These are phyloP conservation scores for Drosophila greeni DNA, from an alignment of 2,888 invertebrate genomes.

Conservation along the genomic window DNA sequence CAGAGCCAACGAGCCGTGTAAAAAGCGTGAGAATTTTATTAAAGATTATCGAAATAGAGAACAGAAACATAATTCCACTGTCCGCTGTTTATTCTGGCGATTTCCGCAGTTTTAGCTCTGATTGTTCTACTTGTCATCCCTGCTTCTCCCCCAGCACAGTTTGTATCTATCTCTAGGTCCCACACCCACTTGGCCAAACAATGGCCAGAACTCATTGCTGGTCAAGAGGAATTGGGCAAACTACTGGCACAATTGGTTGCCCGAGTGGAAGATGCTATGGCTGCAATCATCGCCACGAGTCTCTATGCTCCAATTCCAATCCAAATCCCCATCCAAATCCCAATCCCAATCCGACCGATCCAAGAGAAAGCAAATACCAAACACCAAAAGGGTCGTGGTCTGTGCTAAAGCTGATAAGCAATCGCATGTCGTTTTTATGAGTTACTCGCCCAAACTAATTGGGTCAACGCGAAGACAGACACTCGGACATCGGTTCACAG, in stretches of 20 bases:
- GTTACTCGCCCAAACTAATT: conserved; percentile 63
- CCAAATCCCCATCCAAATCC: conserved; percentile 12
- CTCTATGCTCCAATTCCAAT: conserved; percentile 28
- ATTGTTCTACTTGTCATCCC: conserved; percentile 66
- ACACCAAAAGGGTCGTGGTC: conserved; percentile 49
- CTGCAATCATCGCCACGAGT: conserved; percentile 12
- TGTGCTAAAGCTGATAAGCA: conserved; percentile 38
- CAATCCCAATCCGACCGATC: conserved; percentile 14
- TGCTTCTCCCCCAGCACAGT: conserved; percentile 7
- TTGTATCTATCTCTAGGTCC: conserved; percentile 10
- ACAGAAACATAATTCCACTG: conserved; percentile 23
- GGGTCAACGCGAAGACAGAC: conserved; percentile 51
- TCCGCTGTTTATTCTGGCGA: conserved; percentile 59
- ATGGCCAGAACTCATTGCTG: conserved; percentile 16
- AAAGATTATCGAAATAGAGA: conserved; percentile 57
- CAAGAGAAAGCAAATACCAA: conserved; percentile 19
- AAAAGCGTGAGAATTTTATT: conserved; percentile 75
- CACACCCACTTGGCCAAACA: conserved; percentile 31
- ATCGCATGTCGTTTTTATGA: conserved; percentile 65
- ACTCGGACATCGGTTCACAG: conserved; percentile 7
- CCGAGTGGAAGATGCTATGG: conserved; percentile 16
- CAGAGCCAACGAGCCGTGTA: conserved; percentile 73
- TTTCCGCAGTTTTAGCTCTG: conserved; percentile 66
- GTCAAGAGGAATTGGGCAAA: conserved; percentile 10
- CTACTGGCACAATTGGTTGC: conserved; percentile 17